These are phyloP conservation scores for Rhynchophorus ferrugineus DNA, from an alignment of 1,140 invertebrate species.

Conservation along the genomic window DNA sequence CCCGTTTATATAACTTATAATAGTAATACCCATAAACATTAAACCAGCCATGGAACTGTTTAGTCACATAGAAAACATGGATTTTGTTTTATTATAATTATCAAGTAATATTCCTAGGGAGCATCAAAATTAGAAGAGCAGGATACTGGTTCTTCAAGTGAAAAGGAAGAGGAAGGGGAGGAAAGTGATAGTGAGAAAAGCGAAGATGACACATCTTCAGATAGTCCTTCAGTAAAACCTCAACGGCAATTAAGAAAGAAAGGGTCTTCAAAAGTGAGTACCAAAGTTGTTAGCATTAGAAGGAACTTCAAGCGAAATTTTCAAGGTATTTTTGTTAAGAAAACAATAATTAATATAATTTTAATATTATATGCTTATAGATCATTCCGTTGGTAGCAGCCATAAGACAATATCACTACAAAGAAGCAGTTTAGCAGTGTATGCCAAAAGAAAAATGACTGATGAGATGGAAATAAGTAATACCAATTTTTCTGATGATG, in stretches of 20 bases:
- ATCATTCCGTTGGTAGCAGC: conserved; percentile 7
- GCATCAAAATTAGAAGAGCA: conserved; percentile 14
- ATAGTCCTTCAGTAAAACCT: conserved; percentile 14
- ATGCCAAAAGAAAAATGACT: conserved; percentile 33
- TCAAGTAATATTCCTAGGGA: conserved; percentile 1
- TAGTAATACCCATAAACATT: too few species aligned
- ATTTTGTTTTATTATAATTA: neutral
- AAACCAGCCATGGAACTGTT: too few species aligned
- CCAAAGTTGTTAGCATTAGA: conserved; percentile 9
- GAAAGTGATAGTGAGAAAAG: conserved; percentile 26
- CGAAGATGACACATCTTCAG: conserved; percentile 24
- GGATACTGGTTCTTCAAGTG: conserved; percentile 26
- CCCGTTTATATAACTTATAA: too few species aligned
- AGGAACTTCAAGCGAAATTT: conserved; percentile 15
- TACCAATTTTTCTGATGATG: conserved; percentile 35
- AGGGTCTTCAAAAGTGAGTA: neutral
- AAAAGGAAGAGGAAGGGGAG: conserved; percentile 22
- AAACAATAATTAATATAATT: too few species aligned
- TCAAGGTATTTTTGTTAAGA: too few species aligned
- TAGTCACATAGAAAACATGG: too few species aligned
- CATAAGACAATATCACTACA: conserved; percentile 20
- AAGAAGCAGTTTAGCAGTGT: conserved; percentile 27
- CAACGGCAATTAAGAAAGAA: conserved; percentile 14
- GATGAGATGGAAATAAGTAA: conserved; percentile 32
- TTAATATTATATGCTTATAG: neutral